These are phyloP conservation scores for Pangasianodon hypophthalmus DNA, from an alignment of 2,113 vertebrate genomes.

Conservation along the genomic window DNA sequence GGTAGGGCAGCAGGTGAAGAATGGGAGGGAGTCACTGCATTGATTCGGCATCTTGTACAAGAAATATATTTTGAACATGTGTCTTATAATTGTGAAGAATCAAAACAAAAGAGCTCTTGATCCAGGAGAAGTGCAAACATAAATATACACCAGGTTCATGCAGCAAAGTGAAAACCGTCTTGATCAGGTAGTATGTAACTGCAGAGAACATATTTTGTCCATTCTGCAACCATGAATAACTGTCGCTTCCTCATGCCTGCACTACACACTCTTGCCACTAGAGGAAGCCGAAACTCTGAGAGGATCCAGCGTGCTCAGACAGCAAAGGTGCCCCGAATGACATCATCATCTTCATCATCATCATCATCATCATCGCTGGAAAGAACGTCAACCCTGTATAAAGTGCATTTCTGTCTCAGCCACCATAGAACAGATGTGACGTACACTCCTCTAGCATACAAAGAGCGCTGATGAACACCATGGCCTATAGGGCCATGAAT, in stretches of 20 bases:
- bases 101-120: slow-evolving; percentile 51
- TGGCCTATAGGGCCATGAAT: slow-evolving; percentile 62
- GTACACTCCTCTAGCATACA: slow-evolving; percentile 49
- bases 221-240: slow-evolving; percentile 29
- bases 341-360: slow-evolving; percentile 29
- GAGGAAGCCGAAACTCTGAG: slow-evolving; percentile 60
- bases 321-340: slow-evolving; percentile 23
- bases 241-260: slow-evolving; percentile 55
- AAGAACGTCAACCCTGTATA: slow-evolving; percentile 58
- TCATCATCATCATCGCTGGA: slow-evolving; percentile 39
- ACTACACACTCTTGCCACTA: slow-evolving; percentile 64
- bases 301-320: slow-evolving; percentile 47
- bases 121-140: neutral
- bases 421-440: slow-evolving; percentile 62
- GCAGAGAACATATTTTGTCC: slow-evolving; percentile 44
- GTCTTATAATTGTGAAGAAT: slow-evolving; percentile 34
- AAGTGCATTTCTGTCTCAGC: slow-evolving; percentile 73
- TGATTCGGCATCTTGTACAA: slow-evolving; percentile 69
- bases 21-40: slow-evolving; percentile 62
- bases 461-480: slow-evolving; percentile 58
- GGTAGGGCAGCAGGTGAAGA: slow-evolving; percentile 36
- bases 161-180: slow-evolving; percentile 54
- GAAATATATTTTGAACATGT: slow-evolving; percentile 60
- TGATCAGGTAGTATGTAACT: slow-evolving; percentile 56
- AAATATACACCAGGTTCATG: slow-evolving; percentile 13